These are phyloP conservation scores for Drosophila tripunctata DNA, from an alignment of 2,888 invertebrate species.

Conservation along the genomic window DNA sequence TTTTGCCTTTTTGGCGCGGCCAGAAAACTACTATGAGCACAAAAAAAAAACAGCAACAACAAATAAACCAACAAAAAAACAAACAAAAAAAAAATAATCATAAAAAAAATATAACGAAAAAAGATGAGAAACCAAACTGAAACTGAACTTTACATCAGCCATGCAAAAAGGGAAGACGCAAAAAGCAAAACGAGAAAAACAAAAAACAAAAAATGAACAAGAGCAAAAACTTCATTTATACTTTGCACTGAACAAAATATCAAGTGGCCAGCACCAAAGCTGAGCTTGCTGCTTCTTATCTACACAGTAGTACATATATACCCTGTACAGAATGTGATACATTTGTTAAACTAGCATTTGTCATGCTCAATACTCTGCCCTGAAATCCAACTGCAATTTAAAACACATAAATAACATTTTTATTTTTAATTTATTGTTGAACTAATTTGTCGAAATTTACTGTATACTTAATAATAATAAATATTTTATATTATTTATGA, in stretches of 20 bases:
- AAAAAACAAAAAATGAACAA: slow-evolving; percentile 7
- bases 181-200: slow-evolving; percentile 54
- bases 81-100: slow-evolving; percentile 19
- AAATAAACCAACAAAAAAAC: slow-evolving; percentile 17
- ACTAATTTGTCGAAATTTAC: no score
- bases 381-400: no score
- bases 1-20: slow-evolving; percentile 71
- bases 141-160: slow-evolving; percentile 58
- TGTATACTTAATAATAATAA: no score
- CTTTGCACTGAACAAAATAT: slow-evolving; percentile 67
- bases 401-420: no score
- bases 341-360: no score
- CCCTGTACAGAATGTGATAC: slow-evolving; percentile 15
- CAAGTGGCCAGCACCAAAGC: slow-evolving; percentile 47
- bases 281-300: slow-evolving; percentile 6
- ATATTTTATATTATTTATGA: no score
- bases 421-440: no score
- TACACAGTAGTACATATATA: not conserved
- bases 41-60: slow-evolving; percentile 21
- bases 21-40: slow-evolving; percentile 66
- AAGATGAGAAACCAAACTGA: slow-evolving; percentile 28
- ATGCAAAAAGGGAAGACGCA: slow-evolving; percentile 39
- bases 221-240: slow-evolving; percentile 73
- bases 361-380: no score
- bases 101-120: slow-evolving; percentile 21